These are phyloP conservation scores for Scaptodrosophila lebanonensis DNA, from an alignment of 1,140 invertebrate genomes.

Conservation along the genomic window DNA sequence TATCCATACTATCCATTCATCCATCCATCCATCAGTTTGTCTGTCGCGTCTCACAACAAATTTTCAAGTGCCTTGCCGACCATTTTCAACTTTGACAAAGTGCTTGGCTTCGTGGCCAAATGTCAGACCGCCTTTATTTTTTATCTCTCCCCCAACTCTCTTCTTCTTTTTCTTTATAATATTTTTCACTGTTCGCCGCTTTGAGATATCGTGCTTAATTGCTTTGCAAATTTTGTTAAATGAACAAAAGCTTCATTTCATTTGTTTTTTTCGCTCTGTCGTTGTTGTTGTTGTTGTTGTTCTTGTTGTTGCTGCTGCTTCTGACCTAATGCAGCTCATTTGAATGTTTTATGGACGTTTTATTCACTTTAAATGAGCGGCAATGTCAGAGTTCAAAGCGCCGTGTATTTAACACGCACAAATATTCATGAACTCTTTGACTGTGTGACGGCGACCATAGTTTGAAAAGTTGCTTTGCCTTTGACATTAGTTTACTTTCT, in stretches of 20 bases:
- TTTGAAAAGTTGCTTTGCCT: too few relatives aligned
- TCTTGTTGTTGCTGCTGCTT: too few relatives aligned
- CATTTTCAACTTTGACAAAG: slow-evolving; percentile 48
- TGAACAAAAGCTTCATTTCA: slow-evolving; percentile 46
- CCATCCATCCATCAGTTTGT: too few relatives aligned
- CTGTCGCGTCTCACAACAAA: too few relatives aligned
- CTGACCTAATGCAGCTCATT: slow-evolving; percentile 36
- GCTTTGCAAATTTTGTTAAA: slow-evolving; percentile 48
- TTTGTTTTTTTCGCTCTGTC: slow-evolving; percentile 41
- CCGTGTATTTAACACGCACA: slow-evolving; percentile 40
- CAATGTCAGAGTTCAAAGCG: slow-evolving; percentile 42
- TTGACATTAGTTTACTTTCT: slow-evolving; percentile 37
- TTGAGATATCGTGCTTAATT: too few relatives aligned
- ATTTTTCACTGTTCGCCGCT: slow-evolving; percentile 18
- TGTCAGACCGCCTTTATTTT: slow-evolving; percentile 22
- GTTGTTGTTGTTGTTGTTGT: too few relatives aligned
- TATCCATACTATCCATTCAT: too few relatives aligned
- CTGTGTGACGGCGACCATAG: slow-evolving; percentile 19
- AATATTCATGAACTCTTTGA: slow-evolving; percentile 42
- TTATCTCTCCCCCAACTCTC: slow-evolving; percentile 3
- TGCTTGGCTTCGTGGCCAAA: slow-evolving; percentile 45
- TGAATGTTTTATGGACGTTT: slow-evolving; percentile 38
- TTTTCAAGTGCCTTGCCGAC: slow-evolving; percentile 23
- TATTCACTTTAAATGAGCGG: slow-evolving; percentile 24
- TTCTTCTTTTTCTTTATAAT: not conserved